phyloP scores from a whole-genome alignment of 2,888 invertebrate genomes.

The Tenthredo scrophulariae region DNA sequence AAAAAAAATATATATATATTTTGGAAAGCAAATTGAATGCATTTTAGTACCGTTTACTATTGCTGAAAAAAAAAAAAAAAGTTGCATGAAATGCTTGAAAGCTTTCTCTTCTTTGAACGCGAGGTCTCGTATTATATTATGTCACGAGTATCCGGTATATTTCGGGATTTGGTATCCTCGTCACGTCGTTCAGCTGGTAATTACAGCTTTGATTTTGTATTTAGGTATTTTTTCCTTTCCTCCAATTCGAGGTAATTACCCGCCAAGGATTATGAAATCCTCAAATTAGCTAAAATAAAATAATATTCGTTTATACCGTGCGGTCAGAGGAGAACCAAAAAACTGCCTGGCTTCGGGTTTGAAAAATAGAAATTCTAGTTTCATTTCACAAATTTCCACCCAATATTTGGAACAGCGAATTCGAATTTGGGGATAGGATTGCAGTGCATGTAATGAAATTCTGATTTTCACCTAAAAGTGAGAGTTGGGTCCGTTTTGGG shows the following conservation, averaged over 20 bases:
- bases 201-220: neutral
- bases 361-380: too few species aligned
- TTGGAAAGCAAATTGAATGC: neutral
- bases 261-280: slow-evolving; percentile 10
- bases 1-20: neutral
- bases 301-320: neutral
- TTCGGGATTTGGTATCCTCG: neutral
- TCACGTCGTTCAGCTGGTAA: slow-evolving; percentile 8
- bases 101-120: neutral
- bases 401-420: too few species aligned
- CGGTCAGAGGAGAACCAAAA: neutral
- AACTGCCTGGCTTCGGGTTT: neutral
- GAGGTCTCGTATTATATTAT: neutral
- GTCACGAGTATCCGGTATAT: neutral
- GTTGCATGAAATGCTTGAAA: neutral
- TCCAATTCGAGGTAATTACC: slow-evolving; percentile 14
- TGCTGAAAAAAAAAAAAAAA: too few species aligned
- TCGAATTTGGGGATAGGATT: too few species aligned
- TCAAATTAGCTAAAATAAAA: slow-evolving; percentile 20
- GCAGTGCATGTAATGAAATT: too few species aligned
- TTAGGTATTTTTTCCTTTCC: neutral
- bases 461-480: too few species aligned
- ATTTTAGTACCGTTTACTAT: too few species aligned
- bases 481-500: too few species aligned
- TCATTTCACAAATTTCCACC: too few species aligned